Conservation (phyloP, 2,113 vertebrate genomes). For the Megaceryle torquata region DNA sequence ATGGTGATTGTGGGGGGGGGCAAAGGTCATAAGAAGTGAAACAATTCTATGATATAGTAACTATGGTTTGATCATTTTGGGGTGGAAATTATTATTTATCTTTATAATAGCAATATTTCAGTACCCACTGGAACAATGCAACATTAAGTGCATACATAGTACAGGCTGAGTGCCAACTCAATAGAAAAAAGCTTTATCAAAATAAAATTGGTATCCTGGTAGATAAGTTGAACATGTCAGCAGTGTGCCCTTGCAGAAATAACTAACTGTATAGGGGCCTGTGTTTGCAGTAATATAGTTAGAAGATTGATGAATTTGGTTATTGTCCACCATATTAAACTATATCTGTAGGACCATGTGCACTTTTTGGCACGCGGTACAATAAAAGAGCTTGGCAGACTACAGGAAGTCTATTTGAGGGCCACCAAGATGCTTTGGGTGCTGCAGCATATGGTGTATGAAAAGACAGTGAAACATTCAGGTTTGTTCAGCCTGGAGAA, state of each 20-base stretch:
- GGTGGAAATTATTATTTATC: background rate
- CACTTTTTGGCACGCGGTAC: background rate
- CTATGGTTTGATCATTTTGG: rapidly evolving
- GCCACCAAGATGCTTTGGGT: background rate
- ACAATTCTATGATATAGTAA: background rate
- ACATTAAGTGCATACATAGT: background rate
- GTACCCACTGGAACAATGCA: background rate
- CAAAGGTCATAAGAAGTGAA: rapidly evolving
- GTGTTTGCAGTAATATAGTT: background rate
- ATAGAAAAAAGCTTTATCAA: background rate
- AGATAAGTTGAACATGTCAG: background rate
- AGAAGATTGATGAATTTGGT: background rate
- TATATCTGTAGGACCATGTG: background rate
- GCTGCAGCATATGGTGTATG: too few relatives aligned
- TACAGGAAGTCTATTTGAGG: background rate
- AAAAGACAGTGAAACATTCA: background rate
- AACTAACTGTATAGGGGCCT: background rate
- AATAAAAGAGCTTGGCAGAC: background rate
- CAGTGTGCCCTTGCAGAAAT: background rate
- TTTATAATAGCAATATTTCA: background rate
- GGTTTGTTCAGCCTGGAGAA: background rate
- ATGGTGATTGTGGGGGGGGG: background rate
- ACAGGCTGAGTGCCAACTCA: background rate
- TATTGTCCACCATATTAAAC: background rate
- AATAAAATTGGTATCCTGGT: background rate